Conservation (phyloP, 2,888 invertebrate genomes). For the Corbicula japonica region DNA sequence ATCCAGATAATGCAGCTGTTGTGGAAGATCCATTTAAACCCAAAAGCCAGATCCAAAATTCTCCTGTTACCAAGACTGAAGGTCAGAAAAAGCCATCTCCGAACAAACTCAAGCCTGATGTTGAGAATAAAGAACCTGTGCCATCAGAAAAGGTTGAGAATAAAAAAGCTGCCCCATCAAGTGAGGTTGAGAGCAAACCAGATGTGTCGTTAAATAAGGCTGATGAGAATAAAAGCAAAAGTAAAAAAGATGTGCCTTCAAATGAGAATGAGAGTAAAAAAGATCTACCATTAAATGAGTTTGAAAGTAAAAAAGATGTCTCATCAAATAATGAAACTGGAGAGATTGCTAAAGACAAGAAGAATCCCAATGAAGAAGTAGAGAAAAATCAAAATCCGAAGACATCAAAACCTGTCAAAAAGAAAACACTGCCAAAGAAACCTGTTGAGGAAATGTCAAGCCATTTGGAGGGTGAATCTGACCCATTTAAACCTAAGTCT, state of each 20-base stretch:
- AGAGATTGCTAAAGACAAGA: not conserved
- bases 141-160: not conserved
- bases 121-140: not conserved
- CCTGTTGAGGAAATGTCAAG: not conserved
- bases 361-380: not conserved
- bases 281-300: not conserved
- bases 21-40: slow-evolving; percentile 16
- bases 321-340: too few relatives aligned
- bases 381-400: not conserved
- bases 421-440: not conserved
- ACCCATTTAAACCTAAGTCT: slow-evolving; percentile 17
- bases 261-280: not conserved
- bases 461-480: not conserved
- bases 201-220: too few relatives aligned
- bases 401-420: slow-evolving; percentile 1
- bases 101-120: not conserved
- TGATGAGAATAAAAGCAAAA: too few relatives aligned
- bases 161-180: not conserved
- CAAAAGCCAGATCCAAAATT: slow-evolving; percentile 48
- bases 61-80: slow-evolving; percentile 32
- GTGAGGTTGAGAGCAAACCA: too few relatives aligned
- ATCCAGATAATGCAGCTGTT: slow-evolving; percentile 27
- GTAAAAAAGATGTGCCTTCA: too few relatives aligned
- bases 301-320: not conserved
- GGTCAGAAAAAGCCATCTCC: too few relatives aligned